Base-by-base conservation (phyloP, 2,888 invertebrate species). In the Chrysolina americana region DNA sequence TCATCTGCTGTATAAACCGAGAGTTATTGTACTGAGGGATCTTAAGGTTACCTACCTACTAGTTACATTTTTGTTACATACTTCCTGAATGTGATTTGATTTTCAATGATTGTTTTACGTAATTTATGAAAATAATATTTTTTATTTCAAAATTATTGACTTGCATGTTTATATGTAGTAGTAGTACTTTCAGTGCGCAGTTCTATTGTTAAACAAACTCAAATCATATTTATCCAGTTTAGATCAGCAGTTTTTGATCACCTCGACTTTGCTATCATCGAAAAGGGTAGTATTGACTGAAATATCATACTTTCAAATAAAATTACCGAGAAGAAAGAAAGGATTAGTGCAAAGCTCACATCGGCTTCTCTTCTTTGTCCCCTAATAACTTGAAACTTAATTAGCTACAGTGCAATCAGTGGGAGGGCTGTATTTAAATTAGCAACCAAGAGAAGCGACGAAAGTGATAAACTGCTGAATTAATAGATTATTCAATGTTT, bases 381-480 rank as follows among this genome's bases (percentile, higher is more conserved):
- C 53, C n/a, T 28, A 59, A 48, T 23, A 41, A 48, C 23, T 44
- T 28, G 47, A 65, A 71, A 76, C 75, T 77, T 79, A 81, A 81
- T 81, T 81, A 81, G 82, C 79, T 81, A 78, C 76, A 76, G 76
- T 74, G 72, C 78, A 77, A 78, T 78, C 79, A 76, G 70, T 72
- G 77, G 77, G 81, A 79, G 83, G 82, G 81, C 80, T 81, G 83
- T 84, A 85, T 85, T 84, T 83, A 85, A 85, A 85, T 85, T 85
- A 85, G 85, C 83, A 81, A 82, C 83, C 83, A 83, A 83, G 81
- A 83, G 36, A 83, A 83, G 82, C 82, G 82, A 82, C 84, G 84
- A 82, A 83, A 84, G 84, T 85, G 84, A 84, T 84, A 85, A 85
- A 85, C 84, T 84, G 81, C 81, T 79, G 81, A 84, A 84, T 84